A percentile compares a stretch with the other conserved stretches of the same genome.
These are phyloP conservation scores for Oryctes rhinoceros DNA, from an alignment of 1,140 invertebrate species.

Conservation along the genomic window DNA sequence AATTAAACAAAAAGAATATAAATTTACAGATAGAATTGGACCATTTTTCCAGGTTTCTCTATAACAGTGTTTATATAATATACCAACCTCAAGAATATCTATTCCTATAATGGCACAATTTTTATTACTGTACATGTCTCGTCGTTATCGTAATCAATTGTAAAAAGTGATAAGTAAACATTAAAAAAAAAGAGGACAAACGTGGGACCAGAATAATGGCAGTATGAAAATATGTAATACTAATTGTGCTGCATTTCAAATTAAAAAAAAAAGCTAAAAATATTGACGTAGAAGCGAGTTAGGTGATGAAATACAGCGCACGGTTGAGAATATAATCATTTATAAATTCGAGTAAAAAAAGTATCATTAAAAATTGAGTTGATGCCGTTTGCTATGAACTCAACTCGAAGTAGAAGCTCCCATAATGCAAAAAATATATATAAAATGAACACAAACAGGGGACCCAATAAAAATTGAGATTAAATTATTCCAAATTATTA, in stretches of 20 bases:
- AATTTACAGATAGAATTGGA: conserved; percentile 38
- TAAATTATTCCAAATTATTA: conserved; percentile 32
- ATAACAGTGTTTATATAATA: conserved; percentile 25
- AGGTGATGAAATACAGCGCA: conserved; percentile 31
- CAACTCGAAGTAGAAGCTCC: conserved; percentile 37
- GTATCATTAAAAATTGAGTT: conserved; percentile 24
- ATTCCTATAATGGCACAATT: conserved; percentile 55
- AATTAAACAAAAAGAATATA: conserved; percentile 33
- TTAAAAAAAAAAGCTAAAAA: conserved; percentile 26
- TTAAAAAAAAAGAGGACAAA: conserved; percentile 26
- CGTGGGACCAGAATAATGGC: conserved; percentile 50
- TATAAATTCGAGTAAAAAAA: conserved; percentile 10
- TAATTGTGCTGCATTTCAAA: conserved; percentile 35
- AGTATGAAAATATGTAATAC: conserved; percentile 46
- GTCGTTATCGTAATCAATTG: conserved; percentile 12
- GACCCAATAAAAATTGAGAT: conserved; percentile 41
- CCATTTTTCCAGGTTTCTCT: conserved; percentile 25
- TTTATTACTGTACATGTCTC: conserved; percentile 36
- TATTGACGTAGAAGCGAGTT: conserved; percentile 4
- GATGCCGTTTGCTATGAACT: background rate
- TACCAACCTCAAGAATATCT: conserved; percentile 42
- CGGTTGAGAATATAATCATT: conserved; percentile 16
- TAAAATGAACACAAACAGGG: conserved; percentile 46
- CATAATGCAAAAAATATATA: conserved; percentile 37
- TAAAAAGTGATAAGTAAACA: conserved; percentile 35